Base-by-base conservation (phyloP, 2,888 invertebrate species). In the Thecophora atra region DNA sequence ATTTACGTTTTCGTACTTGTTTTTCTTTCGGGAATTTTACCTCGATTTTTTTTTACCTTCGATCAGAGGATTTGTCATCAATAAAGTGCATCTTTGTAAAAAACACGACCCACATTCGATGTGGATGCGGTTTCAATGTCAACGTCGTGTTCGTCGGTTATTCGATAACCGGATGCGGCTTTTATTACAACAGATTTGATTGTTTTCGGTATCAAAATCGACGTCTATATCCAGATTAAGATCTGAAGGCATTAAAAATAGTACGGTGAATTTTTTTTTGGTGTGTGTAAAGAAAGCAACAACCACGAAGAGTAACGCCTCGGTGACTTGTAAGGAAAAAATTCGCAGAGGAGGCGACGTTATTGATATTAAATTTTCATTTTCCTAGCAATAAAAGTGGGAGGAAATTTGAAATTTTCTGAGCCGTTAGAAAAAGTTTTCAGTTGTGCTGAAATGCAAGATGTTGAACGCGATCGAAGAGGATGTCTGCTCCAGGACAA, bases 161-260 rank as follows among this genome's bases (percentile, higher is more conserved):
- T 74, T 71, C 64, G 66, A 71, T 69, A 72, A 51, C 69, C 69
- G 75, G 75, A 75, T 70, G 73, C 64, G 73, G 74, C 62, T 71
- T 72, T 64, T 65, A 47, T 72, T 71, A 60, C 69, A 65, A 17
- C n/a, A n/a, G n/a, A 60, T 70, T 30, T 64, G 28, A 64, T 42
- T 65, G 58, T 58, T 26, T 11, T 54, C 58, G 26, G 37, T 21
- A 42, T 65, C 28, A 30, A 21, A 21, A 44, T 26, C 51, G 19
- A 51, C 30, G n/a, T n/a, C n/a, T n/a, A n/a, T n/a, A 44, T 26
- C 15, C 21, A 58, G 54, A 60, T 60, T 58, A 37, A 54, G 69
- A 58, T 11, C 4, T 28, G 19, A 17, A 37, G 21, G 51, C 47
- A 47, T 42, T 37, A 6, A 63, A 11, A 11, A 42, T 4, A n/a